Conservation (phyloP, 2,888 invertebrate species). For the Calliphora vomitoria region DNA sequence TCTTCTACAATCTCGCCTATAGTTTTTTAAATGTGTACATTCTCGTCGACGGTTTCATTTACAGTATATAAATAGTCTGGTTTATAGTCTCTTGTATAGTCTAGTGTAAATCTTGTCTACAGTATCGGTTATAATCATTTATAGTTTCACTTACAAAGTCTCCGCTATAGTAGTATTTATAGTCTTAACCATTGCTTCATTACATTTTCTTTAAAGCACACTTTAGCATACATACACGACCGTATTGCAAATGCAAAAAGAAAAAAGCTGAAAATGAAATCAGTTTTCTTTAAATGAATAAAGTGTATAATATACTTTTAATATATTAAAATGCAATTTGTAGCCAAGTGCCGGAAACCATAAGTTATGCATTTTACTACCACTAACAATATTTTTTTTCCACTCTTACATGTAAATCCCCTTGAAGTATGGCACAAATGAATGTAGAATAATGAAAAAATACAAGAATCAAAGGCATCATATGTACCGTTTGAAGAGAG, state of each 20-base stretch:
- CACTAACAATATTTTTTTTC: conserved; percentile 5
- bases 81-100: no score
- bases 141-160: no score
- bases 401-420: conserved; percentile 1
- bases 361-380: conserved; percentile 64
- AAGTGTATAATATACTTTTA: conserved; percentile 67
- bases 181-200: not conserved
- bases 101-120: no score
- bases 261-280: conserved; percentile 22
- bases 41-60: no score
- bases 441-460: not conserved
- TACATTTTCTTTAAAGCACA: not conserved
- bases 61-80: no score
- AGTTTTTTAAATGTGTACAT: no score
- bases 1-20: no score
- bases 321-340: conserved; percentile 70
- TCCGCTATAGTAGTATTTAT: no score
- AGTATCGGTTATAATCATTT: no score
- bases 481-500: not conserved
- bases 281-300: conserved; percentile 57
- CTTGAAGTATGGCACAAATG: conserved; percentile 40
- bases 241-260: not conserved
- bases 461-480: conserved; percentile 40
- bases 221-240: no score
- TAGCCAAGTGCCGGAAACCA: conserved; percentile 73